Evolutionary conservation across 2,888 invertebrate genomes (phyloP), one percentile per base, ranked within the genome.

Genomic region (Chymomyza procnemis): DNA sequence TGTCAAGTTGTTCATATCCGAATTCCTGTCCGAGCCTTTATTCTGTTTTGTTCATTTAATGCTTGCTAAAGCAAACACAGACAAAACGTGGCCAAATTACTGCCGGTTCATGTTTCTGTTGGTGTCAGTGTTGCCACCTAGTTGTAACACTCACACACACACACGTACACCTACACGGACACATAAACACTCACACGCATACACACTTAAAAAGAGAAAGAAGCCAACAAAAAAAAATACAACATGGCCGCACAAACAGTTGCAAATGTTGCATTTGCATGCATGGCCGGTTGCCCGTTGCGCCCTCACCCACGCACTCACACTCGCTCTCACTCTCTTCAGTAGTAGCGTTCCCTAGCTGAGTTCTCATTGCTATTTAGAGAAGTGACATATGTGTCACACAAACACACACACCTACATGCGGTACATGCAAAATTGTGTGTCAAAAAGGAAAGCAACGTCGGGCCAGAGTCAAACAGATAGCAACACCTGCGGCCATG

Each of bases 221-320:
- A n/a, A 2, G 55, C 4, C 4, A 26, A 68, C n/a, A 59, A 21
- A 55, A 67, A 69, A 66, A 71, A 67, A 70, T n/a, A 72, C 67
- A 80, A 78, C 69, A 74, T 72, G 71, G 78, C 74, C 75, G 73
- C 80, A 72, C 85, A 78, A 83, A 80, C 86, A 77, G 87, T 77
- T 74, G 81, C 79, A 82, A 82, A 84, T 86, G 82, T 84, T 86
- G 87, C 85, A 81, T 81, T 79, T 79, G 79, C 85, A 82, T 85
- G 81, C 83, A 82, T 82, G 83, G 85, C 78, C 85, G 78, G 76
- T 74, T 75, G 63, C 61, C 61, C 69, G 66, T 64, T 69, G 66
- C 66, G 62, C 69, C 69, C 69, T 64, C 67, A 72, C 26, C 26
- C 26, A 26, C 26, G 26, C 26, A 8, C 26, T 4, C 34, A 12